Evolutionary conservation across 2,888 invertebrate genomes (phyloP).

Genomic region (Platycheirus rosarum): DNA sequence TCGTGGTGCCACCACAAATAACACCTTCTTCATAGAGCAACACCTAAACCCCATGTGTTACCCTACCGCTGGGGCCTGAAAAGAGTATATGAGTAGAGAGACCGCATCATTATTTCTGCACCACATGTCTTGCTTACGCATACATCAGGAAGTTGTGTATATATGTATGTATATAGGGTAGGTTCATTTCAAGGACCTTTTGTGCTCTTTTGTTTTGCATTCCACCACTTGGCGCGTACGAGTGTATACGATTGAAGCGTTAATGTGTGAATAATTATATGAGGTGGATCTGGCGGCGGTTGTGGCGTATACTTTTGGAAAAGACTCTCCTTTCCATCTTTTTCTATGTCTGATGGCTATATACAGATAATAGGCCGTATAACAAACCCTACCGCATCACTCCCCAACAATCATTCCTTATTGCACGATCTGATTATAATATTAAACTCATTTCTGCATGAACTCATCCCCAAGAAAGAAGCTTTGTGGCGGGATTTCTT

Average conservation of each 20-base stretch:
- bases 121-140: not conserved
- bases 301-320: not conserved
- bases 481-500: constrained; percentile 40
- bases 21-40: constrained; percentile 30
- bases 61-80: not conserved
- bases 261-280: constrained; percentile 72
- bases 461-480: constrained; percentile 7
- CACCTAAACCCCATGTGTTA: constrained; percentile 8
- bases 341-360: constrained; percentile 1
- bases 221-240: constrained; percentile 22
- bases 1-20: constrained; percentile 32
- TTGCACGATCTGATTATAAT: constrained; percentile 36
- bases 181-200: constrained; percentile 36
- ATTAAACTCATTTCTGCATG: constrained; percentile 24
- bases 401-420: not conserved
- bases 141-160: too few relatives aligned
- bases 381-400: not conserved
- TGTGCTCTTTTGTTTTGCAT: constrained; percentile 49
- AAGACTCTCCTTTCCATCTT: not conserved
- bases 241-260: constrained; percentile 61
- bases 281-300: constrained; percentile 11
- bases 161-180: not conserved
- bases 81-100: constrained; percentile 18
- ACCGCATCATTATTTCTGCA: constrained; percentile 60
- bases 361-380: constrained; percentile 11